A percentile compares a stretch with the other conserved stretches of the same genome.
Conservation (phyloP, 2,797 vertebrate genomes). For the Enteromius trimaculatus region DNA sequence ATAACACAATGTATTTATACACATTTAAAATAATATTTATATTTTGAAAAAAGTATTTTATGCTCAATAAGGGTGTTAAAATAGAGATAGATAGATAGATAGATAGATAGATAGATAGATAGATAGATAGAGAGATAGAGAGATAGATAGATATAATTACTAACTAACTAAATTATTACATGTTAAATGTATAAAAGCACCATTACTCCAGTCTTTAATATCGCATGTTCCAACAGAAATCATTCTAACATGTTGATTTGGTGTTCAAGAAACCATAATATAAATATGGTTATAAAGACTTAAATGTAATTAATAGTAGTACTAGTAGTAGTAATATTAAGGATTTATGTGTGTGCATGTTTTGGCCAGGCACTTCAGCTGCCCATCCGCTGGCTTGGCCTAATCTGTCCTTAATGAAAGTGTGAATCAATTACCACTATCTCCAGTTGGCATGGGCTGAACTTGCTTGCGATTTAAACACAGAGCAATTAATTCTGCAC, state of each 20-base stretch:
- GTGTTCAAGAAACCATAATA: background rate
- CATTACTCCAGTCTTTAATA: background rate
- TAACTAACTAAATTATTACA: background rate
- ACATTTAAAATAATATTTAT: background rate
- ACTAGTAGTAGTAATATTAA: background rate
- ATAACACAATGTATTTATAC: background rate
- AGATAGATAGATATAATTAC: no score
- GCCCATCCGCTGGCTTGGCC: slow-evolving; percentile 58
- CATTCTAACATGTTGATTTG: background rate
- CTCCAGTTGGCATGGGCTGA: slow-evolving; percentile 68
- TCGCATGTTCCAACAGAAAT: background rate
- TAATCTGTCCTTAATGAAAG: slow-evolving; percentile 69
- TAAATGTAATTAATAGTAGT: background rate
- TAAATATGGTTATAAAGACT: background rate
- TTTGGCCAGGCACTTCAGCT: slow-evolving; percentile 10
- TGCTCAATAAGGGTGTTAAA: background rate
- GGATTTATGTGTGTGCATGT: background rate
- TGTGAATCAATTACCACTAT: slow-evolving; percentile 73
- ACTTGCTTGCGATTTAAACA: slow-evolving; percentile 68
- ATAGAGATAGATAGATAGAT: no score
- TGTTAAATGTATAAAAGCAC: background rate
- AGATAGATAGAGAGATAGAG: no score
- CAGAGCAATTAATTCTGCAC: slow-evolving; percentile 67
- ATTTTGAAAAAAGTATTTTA: background rate
- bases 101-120: no score